Evolutionary conservation across 2,797 vertebrate genomes (phyloP), one percentile per base, ranked within the genome.

Genomic region (Oreonectes daqikongensis): DNA sequence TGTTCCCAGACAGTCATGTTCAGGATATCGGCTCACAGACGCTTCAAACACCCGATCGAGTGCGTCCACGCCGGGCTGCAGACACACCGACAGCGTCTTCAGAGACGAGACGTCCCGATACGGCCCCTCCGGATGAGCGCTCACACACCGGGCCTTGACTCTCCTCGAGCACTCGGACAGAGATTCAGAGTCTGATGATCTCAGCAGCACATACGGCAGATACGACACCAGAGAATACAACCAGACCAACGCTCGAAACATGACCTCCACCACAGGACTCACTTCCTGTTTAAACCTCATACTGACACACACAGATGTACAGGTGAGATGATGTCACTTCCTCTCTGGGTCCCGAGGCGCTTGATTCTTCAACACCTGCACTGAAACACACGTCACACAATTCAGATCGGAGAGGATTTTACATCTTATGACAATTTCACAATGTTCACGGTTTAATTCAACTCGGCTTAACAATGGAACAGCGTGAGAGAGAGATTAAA

Each of bases 241-340:
- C 84, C 91, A 92, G 65, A 96, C 89, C 44, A 94, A 55, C 59
- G 96, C 90, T 87, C 94, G 93, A 90, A 98, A 95, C 63, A 96
- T 79, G 66, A 94, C 86, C 46, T 95, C 88, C 84, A 98, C 90
- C 82, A 95, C 15, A 1, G 95, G 96, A 83, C 95, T 96, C 80
- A 97, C 90, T 82, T 94, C 91, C 85, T 96, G 95, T 82, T 95
- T 95, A 87, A 96, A 86, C 90, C 94, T 96, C 96, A 98, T 98
- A 82, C 79, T 87, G 78, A 66, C 64, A 42, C n/a, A 10, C 15
- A 22, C 17, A 66, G n/a, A 22, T 9, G 9, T 35, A 52, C n/a
- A n/a, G n/a, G n/a, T n/a, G n/a, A n/a, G n/a, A n/a, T n/a, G n/a
- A n/a, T 35, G 35, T 9, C 8, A 35, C 35, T 35, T 35, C 9